Conservation (phyloP, 2,888 invertebrate species). For the Teinopalpus imperialis region DNA sequence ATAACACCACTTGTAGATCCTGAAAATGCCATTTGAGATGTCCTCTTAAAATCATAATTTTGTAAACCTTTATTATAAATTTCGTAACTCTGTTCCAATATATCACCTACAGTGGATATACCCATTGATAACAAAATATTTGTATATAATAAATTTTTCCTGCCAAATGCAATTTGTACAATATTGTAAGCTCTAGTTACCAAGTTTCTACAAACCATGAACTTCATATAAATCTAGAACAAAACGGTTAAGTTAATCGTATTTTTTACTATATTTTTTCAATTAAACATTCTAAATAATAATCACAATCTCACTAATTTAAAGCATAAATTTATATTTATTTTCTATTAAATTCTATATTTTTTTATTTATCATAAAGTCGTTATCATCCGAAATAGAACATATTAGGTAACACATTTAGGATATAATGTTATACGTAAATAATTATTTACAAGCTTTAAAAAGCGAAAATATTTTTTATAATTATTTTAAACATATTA, state of each 20-base stretch:
- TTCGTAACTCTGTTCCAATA: slow-evolving; percentile 91
- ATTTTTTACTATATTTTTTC: slow-evolving; percentile 2
- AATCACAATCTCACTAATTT: too few species aligned
- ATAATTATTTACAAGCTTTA: not conserved
- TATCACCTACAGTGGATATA: slow-evolving; percentile 90
- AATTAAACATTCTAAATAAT: too few species aligned
- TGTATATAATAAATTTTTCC: slow-evolving; percentile 88
- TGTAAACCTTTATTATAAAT: slow-evolving; percentile 78
- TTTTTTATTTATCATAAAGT: too few species aligned
- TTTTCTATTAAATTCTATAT: too few species aligned
- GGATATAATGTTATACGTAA: not conserved
- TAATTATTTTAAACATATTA: too few species aligned
- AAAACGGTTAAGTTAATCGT: slow-evolving; percentile 28
- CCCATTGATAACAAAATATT: slow-evolving; percentile 89
- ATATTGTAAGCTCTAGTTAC: slow-evolving; percentile 46
- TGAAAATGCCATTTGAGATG: slow-evolving; percentile 88
- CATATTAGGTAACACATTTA: slow-evolving; percentile 12
- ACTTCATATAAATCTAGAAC: slow-evolving; percentile 47
- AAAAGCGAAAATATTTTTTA: not conserved
- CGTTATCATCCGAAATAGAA: not conserved
- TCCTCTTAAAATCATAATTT: slow-evolving; percentile 83
- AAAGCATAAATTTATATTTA: too few species aligned
- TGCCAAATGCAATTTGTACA: slow-evolving; percentile 72
- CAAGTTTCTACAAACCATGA: slow-evolving; percentile 53
- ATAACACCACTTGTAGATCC: slow-evolving; percentile 90